phyloP scores from a whole-genome alignment of 2,797 vertebrate species.

The Fratercula arctica region DNA sequence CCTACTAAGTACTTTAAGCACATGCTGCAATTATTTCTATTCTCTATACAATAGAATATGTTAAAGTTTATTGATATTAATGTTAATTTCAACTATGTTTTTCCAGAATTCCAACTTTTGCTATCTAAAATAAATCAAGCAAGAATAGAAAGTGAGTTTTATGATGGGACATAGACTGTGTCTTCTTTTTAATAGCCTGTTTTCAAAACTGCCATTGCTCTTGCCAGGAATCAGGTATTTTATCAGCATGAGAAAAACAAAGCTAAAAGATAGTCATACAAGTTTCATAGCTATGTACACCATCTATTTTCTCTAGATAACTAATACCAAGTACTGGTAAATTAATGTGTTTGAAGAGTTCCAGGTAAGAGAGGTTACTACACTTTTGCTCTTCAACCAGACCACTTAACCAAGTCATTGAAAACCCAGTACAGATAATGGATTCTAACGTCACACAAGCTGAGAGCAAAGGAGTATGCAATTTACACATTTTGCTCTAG shows the following conservation, averaged over 20 bases:
- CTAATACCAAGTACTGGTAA: background rate
- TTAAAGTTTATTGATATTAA: background rate
- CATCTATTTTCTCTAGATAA: background rate
- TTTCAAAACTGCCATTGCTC: background rate
- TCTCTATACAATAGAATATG: background rate
- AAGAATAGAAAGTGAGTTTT: background rate
- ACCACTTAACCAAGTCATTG: background rate
- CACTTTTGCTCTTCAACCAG: background rate
- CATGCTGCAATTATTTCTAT: background rate
- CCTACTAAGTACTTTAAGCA: background rate
- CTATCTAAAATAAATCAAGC: background rate
- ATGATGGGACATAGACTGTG: background rate
- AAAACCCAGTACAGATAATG: slow-evolving; percentile 29
- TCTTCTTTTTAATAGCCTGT: background rate
- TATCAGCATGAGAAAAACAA: background rate
- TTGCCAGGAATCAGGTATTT: background rate
- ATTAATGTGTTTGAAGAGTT: background rate
- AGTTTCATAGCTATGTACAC: background rate
- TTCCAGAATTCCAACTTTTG: background rate
- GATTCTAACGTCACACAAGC: background rate
- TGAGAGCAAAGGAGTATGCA: background rate
- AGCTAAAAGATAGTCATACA: background rate
- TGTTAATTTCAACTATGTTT: background rate
- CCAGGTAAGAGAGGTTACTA: background rate
- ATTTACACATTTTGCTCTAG: slow-evolving; percentile 25